Base-by-base conservation (phyloP, 2,888 invertebrate genomes). In the Choreutis nemorana region DNA sequence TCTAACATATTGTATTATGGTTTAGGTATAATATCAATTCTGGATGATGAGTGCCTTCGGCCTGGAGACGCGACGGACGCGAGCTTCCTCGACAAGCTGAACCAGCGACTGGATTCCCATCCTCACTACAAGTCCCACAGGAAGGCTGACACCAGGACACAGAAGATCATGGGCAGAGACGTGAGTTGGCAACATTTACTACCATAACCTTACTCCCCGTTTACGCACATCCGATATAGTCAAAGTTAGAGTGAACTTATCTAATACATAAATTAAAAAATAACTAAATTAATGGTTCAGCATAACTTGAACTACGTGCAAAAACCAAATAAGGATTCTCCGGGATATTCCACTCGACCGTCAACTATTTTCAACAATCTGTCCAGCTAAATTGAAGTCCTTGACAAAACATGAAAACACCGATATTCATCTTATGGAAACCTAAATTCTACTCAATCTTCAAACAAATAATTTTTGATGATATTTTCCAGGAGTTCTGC, bases 1-100 rank as follows among this genome's bases (percentile, higher is more conserved):
- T 21, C 21, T 21, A 10, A 21, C 21, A 21, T 9, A 2, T 9
- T 21, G n/a, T 21, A 6, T 32, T n/a, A 7, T n/a, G 8, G n/a
- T 7, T 13, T 7, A 87, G 88, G 92, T 37, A 88, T 93, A 26
- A 91, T 93, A 48, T 83, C 92, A 1, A 81, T 91, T 48, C 77
- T 93, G 83, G 94, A 96, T 53, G 96, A 96, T 65, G 96, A 96
- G 60, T 96, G 95, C 59, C 73, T 96, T 10, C 82, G 94, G 16
- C 95, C 95, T 0, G 95, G 95, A 2, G 94, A 92, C 33, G 86
- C 93, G 1, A 87, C 85, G 0, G 95, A 96, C 62, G 55, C 81
- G 33, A 94, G 90, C 26, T 87, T 95, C 63, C 73, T 96, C 30
- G 85, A 86, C 42, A 95, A 95, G 62, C 73, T 95, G 51, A 86